Evolutionary conservation across 2,888 invertebrate genomes (phyloP), one percentile per base, ranked within the genome.

Genomic region (Diplolepis rosae): DNA sequence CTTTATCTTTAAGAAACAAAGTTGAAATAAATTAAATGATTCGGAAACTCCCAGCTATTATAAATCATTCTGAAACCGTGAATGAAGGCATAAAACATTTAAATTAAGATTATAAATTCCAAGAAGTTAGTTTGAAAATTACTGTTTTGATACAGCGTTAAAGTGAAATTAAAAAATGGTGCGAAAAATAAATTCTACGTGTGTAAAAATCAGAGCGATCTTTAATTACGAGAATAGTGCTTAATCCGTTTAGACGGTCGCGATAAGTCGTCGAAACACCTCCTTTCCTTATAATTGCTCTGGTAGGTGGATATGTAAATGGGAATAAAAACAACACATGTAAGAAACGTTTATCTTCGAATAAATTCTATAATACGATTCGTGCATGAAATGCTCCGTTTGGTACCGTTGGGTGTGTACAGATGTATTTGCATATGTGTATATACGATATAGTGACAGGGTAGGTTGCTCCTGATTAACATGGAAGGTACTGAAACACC

Each of bases 401-500:
- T 77, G 77, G 76, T 77, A 74, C 74, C 74, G 77, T 72, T 76
- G 76, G 68, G 77, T 78, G 80, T 80, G 80, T 79, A 80, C 78
- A 77, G 75, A 78, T 74, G 73, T 78, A 80, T 81, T 79, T 80
- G 79, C 79, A 80, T 79, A 80, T 76, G 76, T 71, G 77, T 78
- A 77, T 70, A 66, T 68, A 74, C 65, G 61, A 75, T 65, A 70
- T 66, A 66, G 72, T 72, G 74, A 76, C 77, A 73, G 76, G 79
- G 73, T 75, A 78, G 81, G 76, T 80, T 76, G 77, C 76, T 77
- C 74, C 81, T 82, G 87, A 87, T 88, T 86, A 87, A 86, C 86
- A 85, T 84, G 83, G 79, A 82, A 83, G 82, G 78, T 79, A 77
- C 80, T 80, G 83, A 83, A 84, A 84, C 87, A 87, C 87, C 87